Evolutionary conservation across 2,888 invertebrate genomes (phyloP), one percentile per base, ranked within the genome.

Genomic region (Drosophila subsilvestris): DNA sequence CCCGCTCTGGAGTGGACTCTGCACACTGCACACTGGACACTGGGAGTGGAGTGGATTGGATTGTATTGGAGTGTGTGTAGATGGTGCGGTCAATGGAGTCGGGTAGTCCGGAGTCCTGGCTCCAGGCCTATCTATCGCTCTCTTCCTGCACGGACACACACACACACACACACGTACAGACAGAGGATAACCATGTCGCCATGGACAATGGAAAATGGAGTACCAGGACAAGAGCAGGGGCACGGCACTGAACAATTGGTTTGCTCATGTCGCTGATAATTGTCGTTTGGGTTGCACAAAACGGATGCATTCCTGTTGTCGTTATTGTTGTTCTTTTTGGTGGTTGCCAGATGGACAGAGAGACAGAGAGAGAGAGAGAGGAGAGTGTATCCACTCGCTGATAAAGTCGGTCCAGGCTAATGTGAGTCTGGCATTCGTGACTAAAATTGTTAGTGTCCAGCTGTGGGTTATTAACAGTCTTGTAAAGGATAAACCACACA

Each of bases 221-320:
- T 67, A 37, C 32, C 37, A n/a, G 50, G 25, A 43, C 49, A 47
- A 18, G 53, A 2, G 20, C 22, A 45, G 29, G 29, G 61, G 20
- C 22, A 45, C 20, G 29, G 61, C 69, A 56, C 63, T 66, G 56
- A 68, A 75, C 74, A 87, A 84, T 86, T 85, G 87, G 86, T 85
- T 87, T 87, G 86, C 79, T 80, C 87, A 87, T 87, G 82, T 87
- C 75, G 67, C 86, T 82, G 83, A 89, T 86, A 89, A 89, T 88
- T 89, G 89, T 79, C 82, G 82, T 73, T 78, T 83, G 75, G 65
- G 75, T 75, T 77, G 76, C 84, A 87, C 73, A 85, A 76, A 86
- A 67, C 82, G 82, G 87, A 83, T 87, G 84, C 68, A 68, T 68
- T 66, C 49, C 49, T 63, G 63, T 68, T 48, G 62, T 37, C 8